Evolutionary conservation across 2,797 vertebrate genomes (phyloP).

Genomic region (Bothrops alternatus): DNA sequence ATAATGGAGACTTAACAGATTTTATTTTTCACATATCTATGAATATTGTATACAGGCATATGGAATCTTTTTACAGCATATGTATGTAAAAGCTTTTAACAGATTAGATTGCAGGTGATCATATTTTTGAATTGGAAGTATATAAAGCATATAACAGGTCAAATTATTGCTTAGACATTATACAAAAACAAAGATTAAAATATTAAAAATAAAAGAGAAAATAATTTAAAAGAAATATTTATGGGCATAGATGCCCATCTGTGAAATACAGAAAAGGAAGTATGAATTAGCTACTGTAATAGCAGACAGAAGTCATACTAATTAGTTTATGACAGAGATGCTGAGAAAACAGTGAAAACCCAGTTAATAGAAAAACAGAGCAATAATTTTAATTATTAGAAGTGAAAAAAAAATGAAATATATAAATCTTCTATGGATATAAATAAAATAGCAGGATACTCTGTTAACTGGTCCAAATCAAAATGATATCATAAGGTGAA

Average conservation of each 20-base stretch:
- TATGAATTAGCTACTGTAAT: background rate
- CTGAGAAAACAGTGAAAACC: background rate
- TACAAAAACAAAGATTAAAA: background rate
- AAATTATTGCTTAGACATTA: background rate
- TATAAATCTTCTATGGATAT: background rate
- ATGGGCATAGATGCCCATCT: background rate
- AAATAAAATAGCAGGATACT: background rate
- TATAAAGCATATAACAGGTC: background rate
- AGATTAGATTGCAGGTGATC: background rate
- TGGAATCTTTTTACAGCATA: background rate
- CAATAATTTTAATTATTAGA: background rate
- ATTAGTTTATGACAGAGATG: background rate
- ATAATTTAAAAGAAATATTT: background rate
- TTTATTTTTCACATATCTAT: background rate
- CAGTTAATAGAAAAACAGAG: background rate
- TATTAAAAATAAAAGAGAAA: background rate
- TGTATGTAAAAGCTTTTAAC: background rate
- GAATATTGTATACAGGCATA: background rate
- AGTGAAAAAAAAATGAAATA: background rate
- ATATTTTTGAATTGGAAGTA: background rate
- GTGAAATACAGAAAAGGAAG: background rate
- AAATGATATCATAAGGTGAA: background rate
- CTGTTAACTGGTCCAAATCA: background rate
- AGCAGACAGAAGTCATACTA: background rate
- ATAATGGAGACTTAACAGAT: background rate